Percentiles rank a stretch among this genome's conserved stretches.
Conservation (phyloP, 1,140 invertebrate genomes). For the Condylostylus longicornis region DNA sequence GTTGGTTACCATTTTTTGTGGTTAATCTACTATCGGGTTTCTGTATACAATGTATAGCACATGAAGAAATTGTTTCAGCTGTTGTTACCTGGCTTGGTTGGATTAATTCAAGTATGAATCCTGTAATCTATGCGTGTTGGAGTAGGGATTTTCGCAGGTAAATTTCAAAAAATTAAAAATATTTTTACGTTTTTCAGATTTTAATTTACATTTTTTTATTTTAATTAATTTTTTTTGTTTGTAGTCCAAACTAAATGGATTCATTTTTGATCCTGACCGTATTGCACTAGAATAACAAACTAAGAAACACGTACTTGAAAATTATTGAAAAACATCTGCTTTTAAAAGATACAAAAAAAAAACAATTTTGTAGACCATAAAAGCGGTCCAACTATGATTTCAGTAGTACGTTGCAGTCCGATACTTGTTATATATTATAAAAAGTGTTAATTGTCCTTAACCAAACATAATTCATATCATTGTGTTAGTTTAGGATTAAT, state of each 20-base stretch:
- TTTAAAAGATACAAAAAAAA: conserved; percentile 3
- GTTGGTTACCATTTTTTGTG: conserved; percentile 97
- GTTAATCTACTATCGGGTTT: conserved; percentile 86
- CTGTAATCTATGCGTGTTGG: conserved; percentile 94
- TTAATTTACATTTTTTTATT: background rate
- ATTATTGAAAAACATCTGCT: background rate
- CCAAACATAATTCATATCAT: too few species aligned
- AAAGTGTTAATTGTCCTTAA: too few species aligned
- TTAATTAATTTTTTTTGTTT: background rate
- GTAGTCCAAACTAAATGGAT: background rate
- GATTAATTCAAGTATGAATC: conserved; percentile 97
- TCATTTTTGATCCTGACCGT: too few species aligned
- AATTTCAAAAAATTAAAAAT: conserved; percentile 20
- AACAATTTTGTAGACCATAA: too few species aligned
- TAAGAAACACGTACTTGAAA: background rate
- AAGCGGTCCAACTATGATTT: too few species aligned
- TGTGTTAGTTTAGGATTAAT: too few species aligned
- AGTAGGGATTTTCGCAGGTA: conserved; percentile 89
- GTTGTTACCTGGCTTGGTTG: conserved; percentile 97
- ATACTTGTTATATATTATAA: too few species aligned
- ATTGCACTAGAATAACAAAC: too few species aligned
- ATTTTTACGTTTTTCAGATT: conserved; percentile 1
- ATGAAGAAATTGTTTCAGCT: conserved; percentile 79
- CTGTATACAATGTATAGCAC: conserved; percentile 70
- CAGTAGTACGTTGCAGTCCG: too few species aligned